phyloP scores from a whole-genome alignment of 2,113 vertebrate species.

The Silurus asotus region DNA sequence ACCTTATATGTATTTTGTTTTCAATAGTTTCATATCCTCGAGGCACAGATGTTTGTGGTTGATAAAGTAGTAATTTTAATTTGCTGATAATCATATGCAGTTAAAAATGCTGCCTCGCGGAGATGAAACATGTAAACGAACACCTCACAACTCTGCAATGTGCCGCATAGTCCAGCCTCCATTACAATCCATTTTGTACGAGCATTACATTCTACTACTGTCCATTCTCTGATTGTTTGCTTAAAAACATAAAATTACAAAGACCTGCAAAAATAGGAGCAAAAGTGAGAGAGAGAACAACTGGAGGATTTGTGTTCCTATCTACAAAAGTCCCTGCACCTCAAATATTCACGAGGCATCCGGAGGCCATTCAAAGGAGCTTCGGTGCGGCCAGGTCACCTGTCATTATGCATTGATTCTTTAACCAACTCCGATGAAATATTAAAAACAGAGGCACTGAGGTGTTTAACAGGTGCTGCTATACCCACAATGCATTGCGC shows the following conservation, averaged over 20 bases:
- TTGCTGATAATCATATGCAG: background rate
- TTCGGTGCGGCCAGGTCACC: constrained; percentile 45
- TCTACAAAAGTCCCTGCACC: constrained; percentile 1
- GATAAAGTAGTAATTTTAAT: constrained; percentile 13
- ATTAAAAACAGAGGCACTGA: constrained; percentile 3
- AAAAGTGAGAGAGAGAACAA: background rate
- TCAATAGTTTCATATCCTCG: constrained; percentile 6
- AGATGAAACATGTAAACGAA: constrained; percentile 1
- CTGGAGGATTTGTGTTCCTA: background rate
- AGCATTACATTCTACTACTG: background rate
- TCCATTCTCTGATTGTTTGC: background rate
- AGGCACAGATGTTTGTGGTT: constrained; percentile 46
- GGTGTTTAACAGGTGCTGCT: constrained; percentile 41
- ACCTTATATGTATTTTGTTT: constrained; percentile 19
- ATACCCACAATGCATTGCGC: constrained; percentile 44
- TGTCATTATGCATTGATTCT: constrained; percentile 58
- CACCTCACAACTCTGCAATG: background rate
- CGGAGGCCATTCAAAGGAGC: constrained; percentile 16
- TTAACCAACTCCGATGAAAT: constrained; percentile 51
- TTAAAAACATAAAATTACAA: too few relatives aligned
- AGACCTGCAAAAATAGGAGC: too few relatives aligned
- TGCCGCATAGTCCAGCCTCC: background rate
- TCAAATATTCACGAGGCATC: constrained; percentile 48
- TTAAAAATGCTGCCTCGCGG: background rate
- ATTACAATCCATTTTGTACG: background rate